Evolutionary conservation across 2,113 vertebrate genomes (phyloP).

Genomic region (Cettia cetti): DNA sequence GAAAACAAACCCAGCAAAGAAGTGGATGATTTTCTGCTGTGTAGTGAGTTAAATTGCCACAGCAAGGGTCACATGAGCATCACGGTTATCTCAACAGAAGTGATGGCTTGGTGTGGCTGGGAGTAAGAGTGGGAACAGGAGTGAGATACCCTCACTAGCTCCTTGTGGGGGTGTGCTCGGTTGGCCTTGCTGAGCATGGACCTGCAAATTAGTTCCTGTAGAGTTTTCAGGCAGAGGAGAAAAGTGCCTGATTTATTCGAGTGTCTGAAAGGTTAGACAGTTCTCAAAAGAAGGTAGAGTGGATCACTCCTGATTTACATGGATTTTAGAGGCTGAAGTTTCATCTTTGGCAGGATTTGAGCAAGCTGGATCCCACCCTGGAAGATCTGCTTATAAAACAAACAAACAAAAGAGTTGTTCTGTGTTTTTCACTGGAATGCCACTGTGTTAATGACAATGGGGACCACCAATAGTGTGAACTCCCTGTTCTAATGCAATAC

Average conservation of each 20-base stretch:
- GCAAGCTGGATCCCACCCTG: conserved; percentile 8
- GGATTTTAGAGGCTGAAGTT: neutral
- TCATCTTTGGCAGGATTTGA: neutral
- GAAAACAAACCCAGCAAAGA: neutral
- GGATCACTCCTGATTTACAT: neutral
- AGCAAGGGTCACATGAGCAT: neutral
- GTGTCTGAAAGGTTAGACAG: neutral
- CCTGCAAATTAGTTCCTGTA: neutral
- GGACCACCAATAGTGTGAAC: conserved; percentile 51
- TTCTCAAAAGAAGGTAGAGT: neutral
- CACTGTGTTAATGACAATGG: conserved; percentile 51
- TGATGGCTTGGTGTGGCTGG: neutral
- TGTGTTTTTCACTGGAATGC: conserved; percentile 49
- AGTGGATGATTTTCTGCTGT: neutral
- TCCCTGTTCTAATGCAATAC: conserved; percentile 65
- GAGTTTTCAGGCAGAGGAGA: neutral
- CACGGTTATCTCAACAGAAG: neutral
- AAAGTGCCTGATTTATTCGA: neutral
- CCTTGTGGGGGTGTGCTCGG: neutral
- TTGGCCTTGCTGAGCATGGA: neutral
- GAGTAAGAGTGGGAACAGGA: neutral
- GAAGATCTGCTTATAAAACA: conserved; percentile 48
- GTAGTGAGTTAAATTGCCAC: neutral
- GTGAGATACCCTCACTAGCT: neutral
- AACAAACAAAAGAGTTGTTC: conserved; percentile 52